Base-by-base conservation (phyloP, 2,797 vertebrate species). In the Diceros bicornis region DNA sequence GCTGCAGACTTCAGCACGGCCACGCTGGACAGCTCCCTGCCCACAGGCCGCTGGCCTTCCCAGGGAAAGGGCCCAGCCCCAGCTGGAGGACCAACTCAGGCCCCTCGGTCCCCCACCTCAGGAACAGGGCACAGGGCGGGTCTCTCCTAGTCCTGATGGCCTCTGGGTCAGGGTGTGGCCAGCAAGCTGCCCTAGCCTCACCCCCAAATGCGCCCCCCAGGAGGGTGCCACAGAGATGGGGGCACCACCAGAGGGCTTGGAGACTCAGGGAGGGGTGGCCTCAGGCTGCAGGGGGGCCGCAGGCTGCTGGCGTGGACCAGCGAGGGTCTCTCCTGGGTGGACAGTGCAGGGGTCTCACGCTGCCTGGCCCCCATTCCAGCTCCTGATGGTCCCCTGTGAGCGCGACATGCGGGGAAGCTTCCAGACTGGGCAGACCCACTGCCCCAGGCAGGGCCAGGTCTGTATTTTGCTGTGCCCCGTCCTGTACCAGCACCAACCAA, bases 21-120 rank as follows among this genome's bases (percentile, higher is more conserved):
- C 0, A 6, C 3, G 57, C 77, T 89, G 96, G 97, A 97, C 96
- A 97, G 96, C 96, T 97, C 97, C 59, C 78, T 10, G 3, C 59
- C 68, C 18, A 4, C 34, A 0, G 83, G 29, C 20, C 0, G 1
- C 50, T 52, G 34, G 50, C 29, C 44, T 27, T 2, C 17, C 72
- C 0, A 2, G 52, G 37, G 50, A 23, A 13, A 2, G 32, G 74
- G n/a, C 2, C 57, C 9, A 17, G 57, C 6, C 23, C 78, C 78
- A 44, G 72, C 44, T 18, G 44, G 44, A 50, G 72, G 12, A 34
- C 34, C 20, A 25, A 27, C 25, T 59, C 57, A 57, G 55, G 18
- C 55, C 55, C 47, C 47, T 50, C 47, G 12, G 12, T 50, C 47
- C 55, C 55, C 55, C 14, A 7, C 18, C 57, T 8, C 57, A 59